Evolutionary conservation across 2,797 vertebrate genomes (phyloP).

Genomic region (Sebastes taczanowskii): DNA sequence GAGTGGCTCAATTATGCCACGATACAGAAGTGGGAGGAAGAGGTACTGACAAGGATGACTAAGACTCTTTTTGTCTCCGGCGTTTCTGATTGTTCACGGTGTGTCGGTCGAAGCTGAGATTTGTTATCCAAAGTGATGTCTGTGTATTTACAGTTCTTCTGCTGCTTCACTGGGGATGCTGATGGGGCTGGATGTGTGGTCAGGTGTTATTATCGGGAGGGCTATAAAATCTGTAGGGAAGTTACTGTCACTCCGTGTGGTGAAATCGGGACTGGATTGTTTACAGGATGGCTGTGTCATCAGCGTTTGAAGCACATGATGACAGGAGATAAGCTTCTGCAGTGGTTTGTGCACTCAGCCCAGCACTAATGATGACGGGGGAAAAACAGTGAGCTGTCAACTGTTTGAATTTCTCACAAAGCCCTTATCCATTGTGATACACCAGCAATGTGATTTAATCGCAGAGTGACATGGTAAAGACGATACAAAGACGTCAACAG

Average conservation of each 20-base stretch:
- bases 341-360: background rate
- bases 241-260: background rate
- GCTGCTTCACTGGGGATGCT: background rate
- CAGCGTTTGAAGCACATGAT: slow-evolving; percentile 9
- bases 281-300: slow-evolving; percentile 8
- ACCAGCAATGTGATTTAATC: slow-evolving; percentile 28
- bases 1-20: slow-evolving; percentile 28
- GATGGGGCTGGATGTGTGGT: slow-evolving; percentile 1
- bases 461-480: slow-evolving; percentile 27
- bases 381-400: slow-evolving; percentile 17
- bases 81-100: slow-evolving; percentile 5
- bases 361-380: slow-evolving; percentile 26
- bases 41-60: slow-evolving; percentile 12
- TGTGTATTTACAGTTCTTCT: background rate
- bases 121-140: slow-evolving; percentile 12
- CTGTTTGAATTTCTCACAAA: background rate
- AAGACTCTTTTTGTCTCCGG: slow-evolving; percentile 17
- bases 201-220: background rate
- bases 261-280: background rate
- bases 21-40: background rate
- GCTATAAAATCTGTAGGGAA: background rate
- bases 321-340: slow-evolving; percentile 18
- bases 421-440: slow-evolving; percentile 24
- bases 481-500: slow-evolving; percentile 31
- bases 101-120: background rate